A percentile compares a stretch with the other conserved stretches of the same genome.
Evolutionary conservation across 2,113 vertebrate species (phyloP).

Genomic region (Microtus montanus): DNA sequence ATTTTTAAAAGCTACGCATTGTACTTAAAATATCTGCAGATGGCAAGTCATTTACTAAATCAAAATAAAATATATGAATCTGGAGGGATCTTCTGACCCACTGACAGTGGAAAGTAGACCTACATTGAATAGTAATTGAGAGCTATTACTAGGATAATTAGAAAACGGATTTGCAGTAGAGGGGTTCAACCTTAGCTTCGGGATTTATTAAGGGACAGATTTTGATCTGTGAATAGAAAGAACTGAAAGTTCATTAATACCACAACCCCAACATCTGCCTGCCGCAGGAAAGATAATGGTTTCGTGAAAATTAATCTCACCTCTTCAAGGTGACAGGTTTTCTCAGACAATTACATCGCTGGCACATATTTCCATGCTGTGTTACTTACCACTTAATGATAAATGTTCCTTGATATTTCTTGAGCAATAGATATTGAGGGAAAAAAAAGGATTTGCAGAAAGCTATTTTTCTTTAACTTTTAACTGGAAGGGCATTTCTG

Average conservation of each 20-base stretch:
- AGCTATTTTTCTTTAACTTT: constrained; percentile 18
- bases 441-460: background rate
- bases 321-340: constrained; percentile 66
- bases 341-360: constrained; percentile 78
- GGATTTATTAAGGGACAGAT: constrained; percentile 82
- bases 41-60: constrained; percentile 83
- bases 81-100: constrained; percentile 79
- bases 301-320: constrained; percentile 85
- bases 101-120: constrained; percentile 78
- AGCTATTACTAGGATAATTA: constrained; percentile 88
- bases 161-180: constrained; percentile 83
- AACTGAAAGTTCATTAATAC: constrained; percentile 80
- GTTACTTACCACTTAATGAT: constrained; percentile 62
- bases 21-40: constrained; percentile 80
- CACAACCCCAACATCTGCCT: constrained; percentile 86
- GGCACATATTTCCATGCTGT: constrained; percentile 69
- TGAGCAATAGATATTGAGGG: background rate
- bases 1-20: constrained; percentile 74
- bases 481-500: background rate
- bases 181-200: constrained; percentile 82
- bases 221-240: constrained; percentile 77
- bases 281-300: constrained; percentile 84
- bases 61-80: constrained; percentile 77
- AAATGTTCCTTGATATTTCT: constrained; percentile 38
- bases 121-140: constrained; percentile 86